Base-by-base conservation (phyloP, 2,797 vertebrate genomes). In the Platalea minor region DNA sequence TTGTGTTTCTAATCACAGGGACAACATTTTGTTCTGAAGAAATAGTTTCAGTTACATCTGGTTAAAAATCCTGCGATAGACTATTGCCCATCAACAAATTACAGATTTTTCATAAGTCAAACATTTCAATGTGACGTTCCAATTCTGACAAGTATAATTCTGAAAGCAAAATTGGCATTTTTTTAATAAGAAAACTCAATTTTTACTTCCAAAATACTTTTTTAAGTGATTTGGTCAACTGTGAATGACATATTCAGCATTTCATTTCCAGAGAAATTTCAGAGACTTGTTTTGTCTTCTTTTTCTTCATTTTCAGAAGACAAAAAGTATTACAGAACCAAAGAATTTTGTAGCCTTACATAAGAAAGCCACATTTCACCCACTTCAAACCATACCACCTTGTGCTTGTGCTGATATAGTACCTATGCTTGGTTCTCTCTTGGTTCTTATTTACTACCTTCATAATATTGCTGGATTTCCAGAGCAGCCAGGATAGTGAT, bases 361-460 rank as follows among this genome's bases (percentile, higher is more conserved):
- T 65, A 91, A 79, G 20, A 88, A 90, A 81, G 21, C 13, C 7
- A 31, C 17, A 59, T 48, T 85, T 92, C 81, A 43, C 6, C 16
- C 37, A 64, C 17, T 51, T 37, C 28, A 94, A 85, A 74, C 37
- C 18, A 67, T 46, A 77, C 6, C 10, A 51, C 13, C 35, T 57
- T 51, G 12, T 89, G 46, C 46, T 85, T 73, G 9, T 60, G 24
- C 65, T 94, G 63, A 89, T 65, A 65, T 21, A 88, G 21, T n/a
- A 69, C 21, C 77, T 69, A 12, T n/a, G 26, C 28, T 88, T 56
- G 37, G 63, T 70, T 89, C 76, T 89, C 39, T 91, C 67, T 67
- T 48, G 9, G 14, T 63, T 91, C 37, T 95, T 94, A 80, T 94
- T 96, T 96, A 93, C 78, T 82, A 26, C 31, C 17, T 48, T 87